Percentiles rank a stretch among this genome's conserved stretches.
phyloP scores from a whole-genome alignment of 2,113 vertebrate genomes.

The Elachura formosa region DNA sequence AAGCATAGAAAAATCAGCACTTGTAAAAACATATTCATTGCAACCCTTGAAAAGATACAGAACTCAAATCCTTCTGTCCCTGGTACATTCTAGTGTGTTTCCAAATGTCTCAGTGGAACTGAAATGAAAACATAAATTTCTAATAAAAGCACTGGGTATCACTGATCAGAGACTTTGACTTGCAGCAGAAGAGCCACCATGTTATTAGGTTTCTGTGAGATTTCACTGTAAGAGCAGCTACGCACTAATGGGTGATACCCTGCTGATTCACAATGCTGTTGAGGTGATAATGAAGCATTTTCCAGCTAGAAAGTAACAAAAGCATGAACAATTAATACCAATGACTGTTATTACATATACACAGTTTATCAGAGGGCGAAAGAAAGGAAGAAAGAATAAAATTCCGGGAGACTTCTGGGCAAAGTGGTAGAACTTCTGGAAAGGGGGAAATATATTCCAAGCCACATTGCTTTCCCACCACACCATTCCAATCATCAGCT shows the following conservation, averaged over 20 bases:
- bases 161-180: neutral
- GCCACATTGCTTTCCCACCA: neutral
- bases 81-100: neutral
- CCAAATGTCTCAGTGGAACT: neutral
- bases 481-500: neutral
- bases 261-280: neutral
- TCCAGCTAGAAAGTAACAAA: neutral
- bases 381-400: neutral
- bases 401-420: neutral
- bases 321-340: neutral
- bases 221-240: neutral
- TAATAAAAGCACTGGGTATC: neutral
- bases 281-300: conserved; percentile 17
- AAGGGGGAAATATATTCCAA: neutral
- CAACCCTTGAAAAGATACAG: neutral
- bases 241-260: neutral
- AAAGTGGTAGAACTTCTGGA: neutral
- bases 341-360: neutral
- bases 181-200: neutral
- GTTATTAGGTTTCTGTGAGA: neutral
- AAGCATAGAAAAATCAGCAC: neutral
- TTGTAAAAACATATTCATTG: neutral
- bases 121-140: neutral
- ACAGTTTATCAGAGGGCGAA: accelerated
- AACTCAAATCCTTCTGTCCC: neutral